Percentiles rank a stretch among this genome's conserved stretches.
These are phyloP conservation scores for Sesamia inferens DNA, from an alignment of 2,888 invertebrate species.

Conservation along the genomic window DNA sequence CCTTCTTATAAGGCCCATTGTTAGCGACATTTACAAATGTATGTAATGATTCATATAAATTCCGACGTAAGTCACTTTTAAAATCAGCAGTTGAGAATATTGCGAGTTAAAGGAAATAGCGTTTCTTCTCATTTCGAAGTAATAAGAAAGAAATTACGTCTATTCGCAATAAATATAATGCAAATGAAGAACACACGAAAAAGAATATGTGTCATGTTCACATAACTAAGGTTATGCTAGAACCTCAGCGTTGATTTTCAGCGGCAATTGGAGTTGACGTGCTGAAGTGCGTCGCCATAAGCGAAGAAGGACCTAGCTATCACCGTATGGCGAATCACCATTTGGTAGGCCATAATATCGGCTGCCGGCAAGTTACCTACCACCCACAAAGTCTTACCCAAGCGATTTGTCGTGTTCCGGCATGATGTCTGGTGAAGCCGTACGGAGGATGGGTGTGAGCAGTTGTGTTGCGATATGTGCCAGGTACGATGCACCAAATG, in stretches of 20 bases:
- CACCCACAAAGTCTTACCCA: too few relatives aligned
- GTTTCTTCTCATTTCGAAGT: background rate
- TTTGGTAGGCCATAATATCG: too few relatives aligned
- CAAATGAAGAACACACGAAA: background rate
- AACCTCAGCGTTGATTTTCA: background rate
- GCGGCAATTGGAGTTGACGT: background rate
- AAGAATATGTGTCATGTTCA: background rate
- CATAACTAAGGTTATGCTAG: background rate
- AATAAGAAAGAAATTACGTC: background rate
- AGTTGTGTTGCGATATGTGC: too few relatives aligned
- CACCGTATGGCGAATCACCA: background rate
- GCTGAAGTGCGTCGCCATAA: background rate
- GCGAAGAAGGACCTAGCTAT: background rate
- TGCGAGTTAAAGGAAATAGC: background rate
- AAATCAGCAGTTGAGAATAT: slow-evolving; percentile 5
- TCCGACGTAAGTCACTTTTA: background rate
- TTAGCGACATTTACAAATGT: background rate
- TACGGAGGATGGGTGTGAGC: too few relatives aligned
- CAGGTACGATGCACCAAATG: too few relatives aligned
- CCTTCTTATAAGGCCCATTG: too few relatives aligned
- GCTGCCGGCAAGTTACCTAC: too few relatives aligned
- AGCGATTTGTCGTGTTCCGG: too few relatives aligned
- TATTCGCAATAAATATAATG: background rate
- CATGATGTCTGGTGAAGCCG: too few relatives aligned
- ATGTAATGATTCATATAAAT: slow-evolving; percentile 7